Evolutionary conservation across 2,113 vertebrate genomes (phyloP), one percentile per base, ranked within the genome.

Genomic region (Merops nubicus): DNA sequence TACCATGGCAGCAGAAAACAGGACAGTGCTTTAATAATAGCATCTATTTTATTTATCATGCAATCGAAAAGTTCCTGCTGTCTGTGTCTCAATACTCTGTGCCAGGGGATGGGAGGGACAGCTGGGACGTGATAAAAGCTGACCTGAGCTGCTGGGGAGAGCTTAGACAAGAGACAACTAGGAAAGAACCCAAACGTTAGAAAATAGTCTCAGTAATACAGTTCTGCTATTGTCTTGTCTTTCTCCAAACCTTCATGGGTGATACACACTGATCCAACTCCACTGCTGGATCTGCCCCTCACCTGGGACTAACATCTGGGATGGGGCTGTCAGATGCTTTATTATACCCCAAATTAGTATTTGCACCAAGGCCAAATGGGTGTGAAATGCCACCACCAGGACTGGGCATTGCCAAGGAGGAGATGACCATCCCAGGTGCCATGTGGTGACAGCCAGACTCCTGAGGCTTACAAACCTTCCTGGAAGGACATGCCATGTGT

Each of bases 1-100:
- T 34, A 82, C 62, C 73, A 4, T 51, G 94, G 94, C 97, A 97
- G 96, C 89, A 73, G 81, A 77, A 76, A 94, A 42, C 90, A 67
- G 92, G 64, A 40, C 83, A 56, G 83, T 14, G 64, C 69, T 92
- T 95, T 67, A 95, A 93, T 78, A 94, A 94, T 9, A 92, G 88
- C 79, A 92, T 53, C 90, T 93, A 10, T 90, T 93, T 96, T 85
- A 93, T 96, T 96, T 95, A 92, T 94, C 63, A 47, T 40, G 63
- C 91, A 89, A 62, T 60, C 92, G 78, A n/a, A 16, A 86, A 92
- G 74, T 87, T 84, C 70, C 89, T 18, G 0, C 84, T 84, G 65
- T 53, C 92, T 91, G 73, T 11, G 53, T 22, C 80, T 83, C 74
- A 0, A 22, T 31, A 40, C 75, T 62, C 76, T 1, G 86, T 89